Evolutionary conservation across 1,140 invertebrate genomes (phyloP), one percentile per base, ranked within the genome.

Genomic region (Nomia melanderi): DNA sequence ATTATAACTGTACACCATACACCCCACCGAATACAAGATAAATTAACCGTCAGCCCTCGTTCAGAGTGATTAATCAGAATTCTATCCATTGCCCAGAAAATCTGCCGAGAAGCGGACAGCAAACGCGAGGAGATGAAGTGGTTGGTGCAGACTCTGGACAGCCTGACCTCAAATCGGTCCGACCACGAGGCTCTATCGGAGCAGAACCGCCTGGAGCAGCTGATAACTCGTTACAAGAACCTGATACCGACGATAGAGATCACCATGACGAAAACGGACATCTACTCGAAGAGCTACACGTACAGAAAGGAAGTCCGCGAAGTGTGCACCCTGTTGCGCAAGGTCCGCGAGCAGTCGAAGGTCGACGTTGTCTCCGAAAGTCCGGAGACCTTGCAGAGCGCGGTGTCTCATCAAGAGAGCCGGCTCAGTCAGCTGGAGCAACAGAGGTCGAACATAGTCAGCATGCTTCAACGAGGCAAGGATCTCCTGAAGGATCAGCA

Each of bases 91-190:
- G 31, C 39, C 77, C 88, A 98, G 97, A 95, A 94, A 89, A 96
- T 98, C 79, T 98, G 97, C 88, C 94, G 95, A 59, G 97, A 98
- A 92, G 97, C 98, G 74, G 97, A 98, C 88, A 94, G 94, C 57
- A 97, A 97, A 89, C 94, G 96, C 60, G 97, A 98, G 91, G 97
- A 98, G 82, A 98, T 98, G 95, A 98, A 98, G 87, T 98, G 97
- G 97, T 92, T 99, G 54, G 97, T 98, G 1, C 96, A 98, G 91
- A 97, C 96, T 23, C 90, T 99, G 44, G 97, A 99, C 83, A 95
- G 95, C 77, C 93, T 99, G 67, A 94, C 96, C 7, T 95, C 96
- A 47, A 97, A 97, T 90, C 95, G 96, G 82, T 94, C 95, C 6
- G 96, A 97, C 83, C 93, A 94, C 57, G 96, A 98, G 91, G 95